Percentiles rank a stretch among this genome's conserved stretches.
phyloP scores from a whole-genome alignment of 2,797 vertebrate genomes.

The Jordanella pulchra region DNA sequence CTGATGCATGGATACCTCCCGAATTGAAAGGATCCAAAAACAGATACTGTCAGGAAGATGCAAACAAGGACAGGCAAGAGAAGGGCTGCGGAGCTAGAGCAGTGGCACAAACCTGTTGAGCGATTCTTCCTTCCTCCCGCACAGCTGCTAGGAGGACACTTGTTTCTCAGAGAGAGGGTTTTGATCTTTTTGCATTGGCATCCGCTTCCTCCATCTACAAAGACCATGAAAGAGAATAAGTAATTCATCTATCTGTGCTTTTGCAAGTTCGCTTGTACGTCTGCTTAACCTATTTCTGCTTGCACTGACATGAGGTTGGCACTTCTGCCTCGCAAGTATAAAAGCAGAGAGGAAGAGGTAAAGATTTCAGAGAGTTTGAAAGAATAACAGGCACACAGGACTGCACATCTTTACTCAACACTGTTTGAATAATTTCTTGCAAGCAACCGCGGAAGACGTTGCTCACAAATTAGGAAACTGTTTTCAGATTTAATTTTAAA shows the following conservation, averaged over 20 bases:
- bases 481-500: background rate
- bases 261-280: slow-evolving; percentile 26
- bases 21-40: slow-evolving; percentile 55
- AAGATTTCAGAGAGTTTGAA: slow-evolving; percentile 19
- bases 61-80: slow-evolving; percentile 44
- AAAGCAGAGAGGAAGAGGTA: slow-evolving; percentile 31
- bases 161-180: slow-evolving; percentile 82
- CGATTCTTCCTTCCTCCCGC: slow-evolving; percentile 75
- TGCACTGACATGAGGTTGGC: slow-evolving; percentile 64
- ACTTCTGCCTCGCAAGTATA: slow-evolving; percentile 54
- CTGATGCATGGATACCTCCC: slow-evolving; percentile 40
- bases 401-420: background rate
- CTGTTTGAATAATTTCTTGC: slow-evolving; percentile 10
- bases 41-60: slow-evolving; percentile 57
- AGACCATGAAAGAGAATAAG: slow-evolving; percentile 81
- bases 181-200: slow-evolving; percentile 85
- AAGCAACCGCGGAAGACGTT: background rate
- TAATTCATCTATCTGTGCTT: slow-evolving; percentile 67
- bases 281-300: slow-evolving; percentile 71
- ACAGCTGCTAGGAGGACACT: slow-evolving; percentile 82
- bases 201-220: slow-evolving; percentile 88
- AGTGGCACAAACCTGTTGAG: slow-evolving; percentile 83
- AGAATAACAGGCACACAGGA: slow-evolving; percentile 6
- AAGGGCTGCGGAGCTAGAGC: slow-evolving; percentile 40
- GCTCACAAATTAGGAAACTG: slow-evolving; percentile 4